A percentile compares a stretch with the other conserved stretches of the same genome.
Conservation (phyloP, 1,140 invertebrate species). For the Agrypnia vestita region DNA sequence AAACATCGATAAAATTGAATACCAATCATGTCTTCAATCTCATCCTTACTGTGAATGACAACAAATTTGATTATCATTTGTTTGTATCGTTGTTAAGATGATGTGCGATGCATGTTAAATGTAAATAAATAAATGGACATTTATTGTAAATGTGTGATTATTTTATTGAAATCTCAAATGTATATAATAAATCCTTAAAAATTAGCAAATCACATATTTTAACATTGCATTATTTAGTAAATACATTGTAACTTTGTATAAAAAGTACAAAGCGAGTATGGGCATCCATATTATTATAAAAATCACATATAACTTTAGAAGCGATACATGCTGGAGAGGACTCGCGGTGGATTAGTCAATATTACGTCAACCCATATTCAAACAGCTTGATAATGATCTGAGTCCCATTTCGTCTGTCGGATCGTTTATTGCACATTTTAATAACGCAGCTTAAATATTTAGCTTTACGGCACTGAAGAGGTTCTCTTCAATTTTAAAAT, state of each 20-base stretch:
- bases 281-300: conserved; percentile 18
- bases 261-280: conserved; percentile 57
- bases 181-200: conserved; percentile 53
- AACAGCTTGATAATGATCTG: conserved; percentile 11
- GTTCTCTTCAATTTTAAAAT: conserved; percentile 17
- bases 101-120: too few relatives aligned
- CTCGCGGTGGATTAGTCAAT: neutral
- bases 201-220: conserved; percentile 57
- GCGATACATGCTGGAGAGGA: conserved; percentile 2
- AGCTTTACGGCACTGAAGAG: conserved; percentile 2
- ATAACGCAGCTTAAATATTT: neutral
- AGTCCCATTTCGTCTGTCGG: conserved; percentile 9
- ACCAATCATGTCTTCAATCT: too few relatives aligned
- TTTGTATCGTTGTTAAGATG: too few relatives aligned
- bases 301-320: conserved; percentile 28
- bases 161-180: conserved; percentile 55
- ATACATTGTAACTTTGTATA: conserved; percentile 56
- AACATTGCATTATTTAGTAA: conserved; percentile 58
- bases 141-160: conserved; percentile 52
- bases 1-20: too few relatives aligned
- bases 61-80: too few relatives aligned
- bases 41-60: too few relatives aligned
- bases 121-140: conserved; percentile 25
- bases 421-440: conserved; percentile 6
- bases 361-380: neutral